Conservation (phyloP, 53 echinoderm and acorn worm genomes). For the Paracentrotus lividus region DNA sequence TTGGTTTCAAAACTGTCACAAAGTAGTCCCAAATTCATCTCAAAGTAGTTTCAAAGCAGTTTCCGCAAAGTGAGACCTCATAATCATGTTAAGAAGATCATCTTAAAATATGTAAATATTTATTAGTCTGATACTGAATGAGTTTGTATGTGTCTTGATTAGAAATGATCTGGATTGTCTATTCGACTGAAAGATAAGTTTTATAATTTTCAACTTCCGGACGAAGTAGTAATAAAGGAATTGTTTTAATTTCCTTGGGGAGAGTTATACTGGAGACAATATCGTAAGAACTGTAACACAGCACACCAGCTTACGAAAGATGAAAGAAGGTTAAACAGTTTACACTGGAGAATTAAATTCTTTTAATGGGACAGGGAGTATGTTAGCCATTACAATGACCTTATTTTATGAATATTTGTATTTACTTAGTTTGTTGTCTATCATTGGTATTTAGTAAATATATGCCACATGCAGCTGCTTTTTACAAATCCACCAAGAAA, state of each 20-base stretch:
- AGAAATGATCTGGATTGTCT: no score
- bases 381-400: neutral
- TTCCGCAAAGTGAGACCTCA: no score
- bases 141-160: no score
- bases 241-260: neutral
- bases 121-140: no score
- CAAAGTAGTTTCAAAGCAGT: no score
- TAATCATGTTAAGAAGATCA: no score
- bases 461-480: neutral
- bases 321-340: neutral
- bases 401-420: conserved; percentile 21
- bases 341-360: neutral
- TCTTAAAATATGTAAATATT: no score
- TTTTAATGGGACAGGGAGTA: neutral
- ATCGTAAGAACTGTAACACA: neutral
- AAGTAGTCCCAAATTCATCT: no score
- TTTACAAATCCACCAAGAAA: neutral
- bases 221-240: neutral
- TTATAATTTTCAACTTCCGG: conserved; percentile 4
- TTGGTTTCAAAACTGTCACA: no score
- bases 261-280: neutral
- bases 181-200: no score
- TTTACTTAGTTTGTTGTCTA: neutral
- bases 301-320: neutral
- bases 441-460: neutral